Base-by-base conservation (phyloP, 2,797 vertebrate species). In the Varecia variegata region DNA sequence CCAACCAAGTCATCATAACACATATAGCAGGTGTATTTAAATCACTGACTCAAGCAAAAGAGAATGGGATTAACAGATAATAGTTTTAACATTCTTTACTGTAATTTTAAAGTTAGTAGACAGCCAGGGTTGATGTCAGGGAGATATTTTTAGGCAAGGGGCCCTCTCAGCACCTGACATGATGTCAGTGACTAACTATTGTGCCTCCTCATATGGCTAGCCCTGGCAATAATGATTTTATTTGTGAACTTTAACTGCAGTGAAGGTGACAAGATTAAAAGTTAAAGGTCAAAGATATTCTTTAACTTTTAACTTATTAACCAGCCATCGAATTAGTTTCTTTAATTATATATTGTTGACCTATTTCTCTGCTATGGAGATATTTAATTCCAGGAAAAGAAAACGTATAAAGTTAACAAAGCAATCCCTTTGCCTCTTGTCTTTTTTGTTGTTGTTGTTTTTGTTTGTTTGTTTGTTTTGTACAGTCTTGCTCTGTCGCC, bases 71-170 rank as follows among this genome's bases (percentile, higher is more conserved):
- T 91, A 96, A 79, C 88, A 95, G 60, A 93, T 56, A 85, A 88
- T 93, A 82, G 86, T 68, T 94, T 97, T 95, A 88, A 95, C 96
- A 93, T 94, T 92, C 74, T 95, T 94, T 67, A 67, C 90, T 90
- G 43, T 94, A 82, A 79, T 77, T 94, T 97, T 93, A 93, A 97
- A 95, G 85, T 88, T 95, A 90, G 88, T 81, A 81, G 81, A 43
- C 94, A 85, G 68, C 54, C 21, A 40, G 62, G 38, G 74, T 74
- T 97, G 96, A 95, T 86, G 88, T 97, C 96, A 97, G 45, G 79
- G 58, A 88, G 92, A 56, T 97, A 96, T 96, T 95, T 97, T 96
- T 97, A 97, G 95, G 88, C 25, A 80, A 93, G 80, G 67, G 88
- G 62, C 62, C 84, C 47, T 96, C 70, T 76, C 54, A 43, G 87